Percentiles rank a stretch among this genome's conserved stretches.
Conservation (phyloP, 2,797 vertebrate species). For the Liparis tanakae region DNA sequence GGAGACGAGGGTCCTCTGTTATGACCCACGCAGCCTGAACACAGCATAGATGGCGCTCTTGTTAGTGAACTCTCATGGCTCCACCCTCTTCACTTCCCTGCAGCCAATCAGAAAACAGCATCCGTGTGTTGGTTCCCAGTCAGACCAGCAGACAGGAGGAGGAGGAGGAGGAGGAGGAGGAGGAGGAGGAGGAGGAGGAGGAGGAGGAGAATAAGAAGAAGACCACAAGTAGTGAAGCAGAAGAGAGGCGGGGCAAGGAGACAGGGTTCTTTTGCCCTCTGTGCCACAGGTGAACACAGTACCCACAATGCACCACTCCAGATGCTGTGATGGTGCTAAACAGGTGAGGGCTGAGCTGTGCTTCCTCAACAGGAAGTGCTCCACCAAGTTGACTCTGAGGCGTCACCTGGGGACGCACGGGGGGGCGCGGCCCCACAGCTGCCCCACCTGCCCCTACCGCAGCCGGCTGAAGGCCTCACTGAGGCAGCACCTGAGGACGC, state of each 20-base stretch:
- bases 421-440: slow-evolving; percentile 78
- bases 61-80: too few species aligned
- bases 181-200: slow-evolving; percentile 35
- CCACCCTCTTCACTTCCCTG: background rate
- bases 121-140: slow-evolving; percentile 21
- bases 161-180: slow-evolving; percentile 31
- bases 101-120: slow-evolving; percentile 4
- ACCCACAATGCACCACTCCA: slow-evolving; percentile 16
- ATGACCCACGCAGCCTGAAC: too few species aligned
- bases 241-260: slow-evolving; percentile 13
- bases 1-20: too few species aligned
- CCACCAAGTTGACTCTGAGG: slow-evolving; percentile 76
- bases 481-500: slow-evolving; percentile 75
- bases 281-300: slow-evolving; percentile 73
- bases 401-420: slow-evolving; percentile 76
- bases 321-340: too few species aligned
- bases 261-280: slow-evolving; percentile 68
- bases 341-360: background rate
- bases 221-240: slow-evolving; percentile 15
- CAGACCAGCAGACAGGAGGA: slow-evolving; percentile 12
- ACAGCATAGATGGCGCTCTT: too few species aligned
- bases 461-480: slow-evolving; percentile 82
- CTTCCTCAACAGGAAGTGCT: slow-evolving; percentile 64
- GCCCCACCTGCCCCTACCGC: slow-evolving; percentile 73
- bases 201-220: slow-evolving; percentile 22